Evolutionary conservation across 2,888 invertebrate genomes (phyloP).

Genomic region (Mongoloraphidia duomilia): DNA sequence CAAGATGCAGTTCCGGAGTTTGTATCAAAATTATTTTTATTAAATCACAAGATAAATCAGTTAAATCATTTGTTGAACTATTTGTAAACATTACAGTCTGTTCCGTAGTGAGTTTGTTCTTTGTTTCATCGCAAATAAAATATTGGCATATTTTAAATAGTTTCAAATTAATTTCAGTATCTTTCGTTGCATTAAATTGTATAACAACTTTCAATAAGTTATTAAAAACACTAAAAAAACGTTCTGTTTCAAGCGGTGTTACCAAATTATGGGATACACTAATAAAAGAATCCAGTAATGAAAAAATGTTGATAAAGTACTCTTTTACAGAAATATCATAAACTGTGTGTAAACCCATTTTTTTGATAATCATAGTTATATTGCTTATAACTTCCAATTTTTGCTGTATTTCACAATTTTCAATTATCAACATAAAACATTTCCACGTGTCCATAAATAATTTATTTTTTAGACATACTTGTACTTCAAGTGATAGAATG

Average conservation of each 20-base stretch:
- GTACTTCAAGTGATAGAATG: neutral
- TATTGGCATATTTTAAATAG: neutral
- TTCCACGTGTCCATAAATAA: neutral
- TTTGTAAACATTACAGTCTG: neutral
- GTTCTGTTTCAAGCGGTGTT: neutral
- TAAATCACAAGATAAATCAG: neutral
- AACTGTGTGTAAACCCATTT: no score
- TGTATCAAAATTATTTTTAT: neutral
- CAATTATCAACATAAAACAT: neutral
- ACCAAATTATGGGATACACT: no score
- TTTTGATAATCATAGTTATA: no score
- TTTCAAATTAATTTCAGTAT: neutral
- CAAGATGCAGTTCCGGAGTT: neutral
- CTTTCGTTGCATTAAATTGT: neutral
- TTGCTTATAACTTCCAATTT: conserved; percentile 13
- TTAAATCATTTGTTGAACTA: neutral
- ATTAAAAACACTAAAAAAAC: neutral
- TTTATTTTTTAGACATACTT: neutral
- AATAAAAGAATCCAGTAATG: no score
- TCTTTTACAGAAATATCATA: no score
- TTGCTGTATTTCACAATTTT: conserved; percentile 8
- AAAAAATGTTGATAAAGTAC: no score
- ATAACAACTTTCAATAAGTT: conserved; percentile 1
- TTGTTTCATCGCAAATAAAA: no score
- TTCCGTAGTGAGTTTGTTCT: no score